Evolutionary conservation across 2,797 vertebrate species (phyloP).

Genomic region (Ctenopoma kingsleyae): DNA sequence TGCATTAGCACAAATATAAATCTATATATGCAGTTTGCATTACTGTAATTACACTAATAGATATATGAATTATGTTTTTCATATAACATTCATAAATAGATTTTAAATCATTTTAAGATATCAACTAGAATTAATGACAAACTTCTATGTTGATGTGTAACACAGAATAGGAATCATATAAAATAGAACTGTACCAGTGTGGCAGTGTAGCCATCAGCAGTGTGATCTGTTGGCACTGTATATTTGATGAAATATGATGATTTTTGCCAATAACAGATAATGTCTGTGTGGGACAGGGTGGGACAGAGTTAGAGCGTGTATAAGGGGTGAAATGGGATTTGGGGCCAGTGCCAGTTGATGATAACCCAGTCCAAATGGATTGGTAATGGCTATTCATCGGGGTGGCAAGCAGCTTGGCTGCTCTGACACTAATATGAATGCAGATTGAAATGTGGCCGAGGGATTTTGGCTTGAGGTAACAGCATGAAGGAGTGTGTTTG

Average conservation of each 20-base stretch:
- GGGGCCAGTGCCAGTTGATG: conserved; percentile 86
- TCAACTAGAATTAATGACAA: conserved; percentile 2
- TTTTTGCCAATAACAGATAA: conserved; percentile 38
- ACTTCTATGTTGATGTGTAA: background rate
- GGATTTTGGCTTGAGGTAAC: conserved; percentile 59
- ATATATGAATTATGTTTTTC: background rate
- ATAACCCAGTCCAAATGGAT: conserved; percentile 88
- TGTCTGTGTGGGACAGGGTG: conserved; percentile 79
- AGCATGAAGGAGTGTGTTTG: conserved; percentile 31
- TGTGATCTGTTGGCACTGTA: background rate
- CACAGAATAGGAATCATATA: too few relatives aligned
- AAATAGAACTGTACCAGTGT: background rate
- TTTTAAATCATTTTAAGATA: background rate
- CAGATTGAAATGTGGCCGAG: conserved; percentile 72
- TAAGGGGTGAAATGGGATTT: conserved; percentile 90
- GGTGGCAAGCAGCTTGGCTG: conserved; percentile 63
- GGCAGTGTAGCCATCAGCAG: background rate
- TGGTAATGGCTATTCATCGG: conserved; percentile 87
- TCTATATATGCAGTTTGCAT: background rate
- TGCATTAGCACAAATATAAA: background rate
- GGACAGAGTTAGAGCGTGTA: conserved; percentile 86
- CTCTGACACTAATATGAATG: conserved; percentile 83
- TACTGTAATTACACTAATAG: background rate
- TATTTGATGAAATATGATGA: conserved; percentile 37
- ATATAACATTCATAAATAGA: background rate